Evolutionary conservation across 1,140 invertebrate genomes (phyloP), one percentile per base, ranked within the genome.

Genomic region (Eubasilissa regina): DNA sequence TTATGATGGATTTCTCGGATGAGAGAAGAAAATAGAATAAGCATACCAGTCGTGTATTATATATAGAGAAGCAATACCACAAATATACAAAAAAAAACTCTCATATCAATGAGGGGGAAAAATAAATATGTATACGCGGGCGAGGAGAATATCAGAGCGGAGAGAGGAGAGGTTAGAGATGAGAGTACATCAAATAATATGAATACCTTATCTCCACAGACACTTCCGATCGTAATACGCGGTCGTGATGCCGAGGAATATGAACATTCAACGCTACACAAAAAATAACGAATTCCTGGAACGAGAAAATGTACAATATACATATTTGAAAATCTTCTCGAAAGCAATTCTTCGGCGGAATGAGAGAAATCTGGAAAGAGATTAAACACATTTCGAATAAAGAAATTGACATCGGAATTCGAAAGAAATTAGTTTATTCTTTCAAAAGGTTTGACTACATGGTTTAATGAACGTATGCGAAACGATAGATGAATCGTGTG

Each of bases 121-220:
- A 21, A 21, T 58, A 58, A 55, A 55, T 58, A 19, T 15, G n/a
- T 1, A 35, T 35, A 3, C 25, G 17, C 12, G 6, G 55, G 17
- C 6, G 17, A 21, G 15, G 55, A 12, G 55, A 58, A 58, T 58
- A 58, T 58, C 21, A 21, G 21, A 58, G 55, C 21, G 55, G 55
- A 21, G 3, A 11, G 55, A 12, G 21, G 0, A 15, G 55, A 58
- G 17, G 11, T 15, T n/a, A n/a, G n/a, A n/a, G n/a, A n/a, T 11
- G 55, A 12, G 55, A 21, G 17, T 58, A 17, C 15, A 10, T 35
- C 25, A 58, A 19, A 58, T 19, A 58, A 58, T 58, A 58, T 58
- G 55, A 58, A 58, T 58, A 58, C 17, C 55, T 58, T 58, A 58
- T 58, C 55, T 15, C 55, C 21, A 58, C 55, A 58, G 17, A 21